These are phyloP conservation scores for Pseudomyrmex pallidus DNA, from an alignment of 1,140 invertebrate genomes.

Conservation along the genomic window DNA sequence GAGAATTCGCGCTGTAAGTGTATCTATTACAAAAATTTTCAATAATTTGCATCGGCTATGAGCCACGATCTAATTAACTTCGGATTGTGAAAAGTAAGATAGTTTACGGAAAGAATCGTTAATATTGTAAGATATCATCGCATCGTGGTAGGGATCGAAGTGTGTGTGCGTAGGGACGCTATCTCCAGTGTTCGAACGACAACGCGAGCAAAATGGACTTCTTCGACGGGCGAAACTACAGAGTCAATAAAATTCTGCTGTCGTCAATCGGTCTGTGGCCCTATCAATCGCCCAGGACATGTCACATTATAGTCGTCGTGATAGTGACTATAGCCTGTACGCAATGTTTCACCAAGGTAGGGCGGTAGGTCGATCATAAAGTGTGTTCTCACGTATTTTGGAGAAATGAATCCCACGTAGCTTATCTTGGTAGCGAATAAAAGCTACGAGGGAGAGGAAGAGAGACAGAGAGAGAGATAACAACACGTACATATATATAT, in stretches of 20 bases:
- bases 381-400: background rate
- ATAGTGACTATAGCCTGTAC: slow-evolving; percentile 18
- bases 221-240: slow-evolving; percentile 44
- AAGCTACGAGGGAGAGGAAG: background rate
- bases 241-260: slow-evolving; percentile 65
- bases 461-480: background rate
- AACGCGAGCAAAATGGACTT: slow-evolving; percentile 45
- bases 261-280: slow-evolving; percentile 70
- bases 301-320: background rate
- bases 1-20: too few relatives aligned
- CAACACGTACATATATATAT: too few relatives aligned
- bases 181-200: background rate
- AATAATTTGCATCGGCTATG: slow-evolving; percentile 32
- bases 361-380: background rate
- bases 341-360: slow-evolving; percentile 45
- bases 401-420: background rate
- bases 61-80: slow-evolving; percentile 18
- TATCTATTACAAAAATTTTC: too few relatives aligned
- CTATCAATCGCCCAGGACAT: slow-evolving; percentile 56
- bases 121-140: background rate
- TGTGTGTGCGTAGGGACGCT: background rate
- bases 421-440: background rate
- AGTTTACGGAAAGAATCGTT: slow-evolving; percentile 41
- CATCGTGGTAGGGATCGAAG: background rate
- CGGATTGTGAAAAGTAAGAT: background rate